Conservation (phyloP, 2,113 vertebrate species). For the Hypomesus transpacificus region DNA sequence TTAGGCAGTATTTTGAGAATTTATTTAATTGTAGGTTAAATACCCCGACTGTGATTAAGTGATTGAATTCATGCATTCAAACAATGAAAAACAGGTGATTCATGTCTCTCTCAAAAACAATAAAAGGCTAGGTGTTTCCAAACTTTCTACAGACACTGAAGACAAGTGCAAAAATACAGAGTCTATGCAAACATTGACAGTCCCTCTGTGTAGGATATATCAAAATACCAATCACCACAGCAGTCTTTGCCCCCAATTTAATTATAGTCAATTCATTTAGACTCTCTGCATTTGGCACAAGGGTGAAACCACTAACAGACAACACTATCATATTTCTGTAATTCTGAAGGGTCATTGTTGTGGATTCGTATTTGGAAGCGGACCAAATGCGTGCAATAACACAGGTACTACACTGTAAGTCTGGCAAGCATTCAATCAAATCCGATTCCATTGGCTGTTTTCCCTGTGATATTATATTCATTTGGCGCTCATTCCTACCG, state of each 20-base stretch:
- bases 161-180: slow-evolving; percentile 38
- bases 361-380: slow-evolving; percentile 31
- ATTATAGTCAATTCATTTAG: not conserved
- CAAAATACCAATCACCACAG: not conserved
- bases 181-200: not conserved
- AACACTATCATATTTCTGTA: slow-evolving; percentile 25
- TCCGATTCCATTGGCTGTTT: slow-evolving; percentile 9
- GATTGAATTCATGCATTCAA: no score
- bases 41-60: no score
- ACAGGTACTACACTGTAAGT: slow-evolving; percentile 6
- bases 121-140: no score
- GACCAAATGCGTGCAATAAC: slow-evolving; percentile 51
- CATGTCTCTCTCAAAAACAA: no score
- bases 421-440: slow-evolving; percentile 1
- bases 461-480: slow-evolving; percentile 43
- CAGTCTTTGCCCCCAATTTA: not conserved
- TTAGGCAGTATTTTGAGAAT: no score
- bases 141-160: not conserved
- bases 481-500: slow-evolving; percentile 31
- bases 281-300: slow-evolving; percentile 42
- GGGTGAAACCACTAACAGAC: slow-evolving; percentile 18
- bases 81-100: no score
- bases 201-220: no score
- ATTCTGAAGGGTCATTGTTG: slow-evolving; percentile 24
- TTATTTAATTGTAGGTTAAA: no score